phyloP scores from a whole-genome alignment of 2,113 vertebrate genomes.

The Corydoras maculifer region DNA sequence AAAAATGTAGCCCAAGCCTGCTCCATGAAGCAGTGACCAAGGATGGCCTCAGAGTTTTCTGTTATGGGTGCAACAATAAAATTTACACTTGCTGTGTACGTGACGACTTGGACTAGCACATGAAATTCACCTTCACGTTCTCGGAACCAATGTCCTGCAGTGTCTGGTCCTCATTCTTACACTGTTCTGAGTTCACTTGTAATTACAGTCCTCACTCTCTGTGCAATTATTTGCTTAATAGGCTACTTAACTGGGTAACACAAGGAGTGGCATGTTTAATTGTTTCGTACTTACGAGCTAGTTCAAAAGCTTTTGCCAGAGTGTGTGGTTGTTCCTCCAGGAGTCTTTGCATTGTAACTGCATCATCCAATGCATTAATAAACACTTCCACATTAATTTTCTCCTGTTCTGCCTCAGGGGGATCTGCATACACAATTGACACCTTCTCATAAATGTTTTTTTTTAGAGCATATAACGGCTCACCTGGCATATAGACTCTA shows the following conservation, averaged over 20 bases:
- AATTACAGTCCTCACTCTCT: not conserved
- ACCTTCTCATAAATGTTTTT: slow-evolving; percentile 37
- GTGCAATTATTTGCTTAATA: not conserved
- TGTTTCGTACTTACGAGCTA: no score
- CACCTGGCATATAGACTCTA: not conserved
- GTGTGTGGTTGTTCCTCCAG: no score
- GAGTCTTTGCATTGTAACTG: not conserved
- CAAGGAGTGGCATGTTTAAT: no score
- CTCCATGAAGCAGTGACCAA: slow-evolving; percentile 27
- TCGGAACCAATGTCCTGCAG: slow-evolving; percentile 18
- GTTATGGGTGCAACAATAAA: slow-evolving; percentile 28
- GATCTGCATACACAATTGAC: slow-evolving; percentile 26
- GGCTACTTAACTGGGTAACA: not conserved
- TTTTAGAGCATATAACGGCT: slow-evolving; percentile 4
- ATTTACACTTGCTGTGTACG: slow-evolving; percentile 10
- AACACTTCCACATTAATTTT: slow-evolving; percentile 35
- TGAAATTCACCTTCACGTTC: slow-evolving; percentile 16
- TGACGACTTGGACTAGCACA: slow-evolving; percentile 6
- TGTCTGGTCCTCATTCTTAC: no score
- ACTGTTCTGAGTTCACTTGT: not conserved
- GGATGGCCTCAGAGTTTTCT: slow-evolving; percentile 14
- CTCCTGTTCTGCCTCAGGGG: slow-evolving; percentile 25
- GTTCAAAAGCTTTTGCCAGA: no score
- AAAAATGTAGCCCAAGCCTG: slow-evolving; percentile 11
- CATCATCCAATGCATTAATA: slow-evolving; percentile 29